A percentile compares a stretch with the other conserved stretches of the same genome.
Evolutionary conservation across 2,113 vertebrate species (phyloP).

Genomic region (Tursiops truncatus): DNA sequence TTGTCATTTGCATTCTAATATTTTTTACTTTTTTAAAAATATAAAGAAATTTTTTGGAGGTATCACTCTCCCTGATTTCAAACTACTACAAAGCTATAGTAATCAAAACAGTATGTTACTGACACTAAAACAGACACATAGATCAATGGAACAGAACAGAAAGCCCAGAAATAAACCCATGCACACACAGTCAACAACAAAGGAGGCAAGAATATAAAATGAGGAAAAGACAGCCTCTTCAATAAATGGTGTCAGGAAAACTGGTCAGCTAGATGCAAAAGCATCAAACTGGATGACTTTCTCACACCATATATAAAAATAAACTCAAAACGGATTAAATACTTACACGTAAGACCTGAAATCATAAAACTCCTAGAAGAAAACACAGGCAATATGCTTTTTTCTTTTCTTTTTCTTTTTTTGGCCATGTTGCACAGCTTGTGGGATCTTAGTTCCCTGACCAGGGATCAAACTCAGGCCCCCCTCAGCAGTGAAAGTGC

Average conservation of each 20-base stretch:
- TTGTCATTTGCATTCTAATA: not conserved
- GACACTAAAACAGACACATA: not conserved
- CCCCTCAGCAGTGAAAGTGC: not conserved
- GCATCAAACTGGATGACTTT: not conserved
- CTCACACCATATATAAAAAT: not conserved
- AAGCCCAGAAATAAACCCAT: not conserved
- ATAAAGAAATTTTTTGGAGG: not conserved
- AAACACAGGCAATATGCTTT: not conserved
- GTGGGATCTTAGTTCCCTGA: not conserved
- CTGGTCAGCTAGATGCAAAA: not conserved
- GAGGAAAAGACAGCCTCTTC: not conserved
- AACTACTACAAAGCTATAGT: not conserved
- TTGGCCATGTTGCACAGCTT: rapidly evolving
- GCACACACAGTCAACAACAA: not conserved
- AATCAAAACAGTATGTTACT: not conserved
- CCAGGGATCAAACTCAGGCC: not conserved
- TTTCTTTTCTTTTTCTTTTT: not conserved
- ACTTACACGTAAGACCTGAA: not conserved
- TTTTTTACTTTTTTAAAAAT: not conserved
- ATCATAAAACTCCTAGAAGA: not conserved
- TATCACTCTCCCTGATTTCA: not conserved
- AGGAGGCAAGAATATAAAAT: not conserved
- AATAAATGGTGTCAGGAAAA: not conserved
- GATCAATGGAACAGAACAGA: not conserved
- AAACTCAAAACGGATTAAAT: not conserved